Percentiles rank a stretch among this genome's conserved stretches.
Evolutionary conservation across 2,113 vertebrate species (phyloP).

Genomic region (Argyrosomus japonicus): DNA sequence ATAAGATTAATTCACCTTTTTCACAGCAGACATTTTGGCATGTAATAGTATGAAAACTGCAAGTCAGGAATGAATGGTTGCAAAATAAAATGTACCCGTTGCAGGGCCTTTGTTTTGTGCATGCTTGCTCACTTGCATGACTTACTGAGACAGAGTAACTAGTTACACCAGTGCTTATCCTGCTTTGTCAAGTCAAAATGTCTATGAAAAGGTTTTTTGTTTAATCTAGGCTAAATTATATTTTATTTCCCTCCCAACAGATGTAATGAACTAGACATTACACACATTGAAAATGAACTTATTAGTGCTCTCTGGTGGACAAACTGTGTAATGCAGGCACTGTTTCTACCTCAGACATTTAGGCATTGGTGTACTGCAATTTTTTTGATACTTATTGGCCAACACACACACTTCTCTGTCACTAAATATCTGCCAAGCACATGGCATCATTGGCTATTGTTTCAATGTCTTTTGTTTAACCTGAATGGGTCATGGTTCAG

Average conservation of each 20-base stretch:
- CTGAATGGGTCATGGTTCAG: neutral
- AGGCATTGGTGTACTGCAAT: neutral
- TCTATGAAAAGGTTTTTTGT: neutral
- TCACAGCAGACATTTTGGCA: neutral
- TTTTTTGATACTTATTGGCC: neutral
- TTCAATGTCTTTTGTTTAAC: neutral
- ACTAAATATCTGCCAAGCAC: neutral
- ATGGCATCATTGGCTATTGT: too few relatives aligned
- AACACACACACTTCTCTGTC: neutral
- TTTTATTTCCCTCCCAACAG: too few relatives aligned
- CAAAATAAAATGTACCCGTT: neutral
- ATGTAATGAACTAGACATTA: neutral
- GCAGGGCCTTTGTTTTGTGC: neutral
- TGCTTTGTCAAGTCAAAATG: neutral
- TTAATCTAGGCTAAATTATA: too few relatives aligned
- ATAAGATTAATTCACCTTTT: neutral
- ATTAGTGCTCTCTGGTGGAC: slow-evolving; percentile 38
- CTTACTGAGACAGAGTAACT: neutral
- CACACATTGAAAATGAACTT: neutral
- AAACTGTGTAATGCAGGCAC: neutral
- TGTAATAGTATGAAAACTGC: too few relatives aligned
- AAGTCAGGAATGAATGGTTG: too few relatives aligned
- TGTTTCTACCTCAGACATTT: neutral
- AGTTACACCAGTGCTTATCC: neutral
- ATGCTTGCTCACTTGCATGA: neutral